These are phyloP conservation scores for Pelochelys cantorii DNA, from an alignment of 2,797 vertebrate species.

Conservation along the genomic window DNA sequence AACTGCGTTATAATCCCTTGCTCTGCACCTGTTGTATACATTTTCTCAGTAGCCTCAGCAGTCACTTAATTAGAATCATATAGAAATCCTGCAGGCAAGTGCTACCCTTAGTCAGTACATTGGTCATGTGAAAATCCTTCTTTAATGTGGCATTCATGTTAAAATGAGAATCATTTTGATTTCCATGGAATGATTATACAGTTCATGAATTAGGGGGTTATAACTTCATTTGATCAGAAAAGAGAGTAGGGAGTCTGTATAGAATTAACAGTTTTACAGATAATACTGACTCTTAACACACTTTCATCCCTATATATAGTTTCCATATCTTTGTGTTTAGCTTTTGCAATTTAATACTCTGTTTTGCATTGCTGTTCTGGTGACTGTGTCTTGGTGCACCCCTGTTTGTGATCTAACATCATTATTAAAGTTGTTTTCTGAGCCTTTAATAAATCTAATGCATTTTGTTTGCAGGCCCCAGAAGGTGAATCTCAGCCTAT, in stretches of 20 bases:
- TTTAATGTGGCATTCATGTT: background rate
- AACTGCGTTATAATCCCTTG: slow-evolving; percentile 54
- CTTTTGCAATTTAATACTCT: slow-evolving; percentile 68
- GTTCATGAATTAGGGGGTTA: background rate
- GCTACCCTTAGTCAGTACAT: background rate
- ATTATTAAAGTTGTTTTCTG: background rate
- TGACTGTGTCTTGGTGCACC: slow-evolving; percentile 71
- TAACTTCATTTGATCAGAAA: slow-evolving; percentile 3
- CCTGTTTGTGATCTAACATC: slow-evolving; percentile 63
- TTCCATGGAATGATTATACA: background rate
- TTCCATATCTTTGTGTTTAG: slow-evolving; percentile 63
- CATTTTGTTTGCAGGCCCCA: slow-evolving; percentile 82
- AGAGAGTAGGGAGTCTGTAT: background rate
- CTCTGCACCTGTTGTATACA: background rate
- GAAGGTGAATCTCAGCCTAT: slow-evolving; percentile 89
- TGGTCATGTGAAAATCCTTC: slow-evolving; percentile 12
- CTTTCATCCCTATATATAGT: slow-evolving; percentile 15
- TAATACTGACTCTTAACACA: slow-evolving; percentile 12
- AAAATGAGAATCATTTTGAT: background rate
- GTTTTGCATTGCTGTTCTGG: slow-evolving; percentile 75
- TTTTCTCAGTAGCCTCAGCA: background rate
- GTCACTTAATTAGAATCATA: background rate
- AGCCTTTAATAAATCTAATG: background rate
- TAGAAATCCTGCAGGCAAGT: background rate
- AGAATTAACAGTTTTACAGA: background rate